A percentile compares a stretch with the other conserved stretches of the same genome.
Evolutionary conservation across 2,888 invertebrate genomes (phyloP).

Genomic region (Lepidocyrtoides sp.): DNA sequence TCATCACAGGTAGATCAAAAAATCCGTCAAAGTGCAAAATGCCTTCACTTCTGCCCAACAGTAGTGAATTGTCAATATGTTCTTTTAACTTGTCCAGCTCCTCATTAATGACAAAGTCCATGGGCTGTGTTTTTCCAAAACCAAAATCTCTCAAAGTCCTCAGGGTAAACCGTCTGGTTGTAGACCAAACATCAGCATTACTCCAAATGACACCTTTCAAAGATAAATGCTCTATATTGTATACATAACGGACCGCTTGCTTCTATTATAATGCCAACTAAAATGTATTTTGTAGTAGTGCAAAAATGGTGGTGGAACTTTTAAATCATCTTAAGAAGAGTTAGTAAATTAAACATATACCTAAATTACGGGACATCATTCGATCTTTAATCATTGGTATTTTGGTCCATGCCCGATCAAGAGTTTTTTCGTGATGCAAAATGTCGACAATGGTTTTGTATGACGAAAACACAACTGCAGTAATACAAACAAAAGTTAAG

Average conservation of each 20-base stretch:
- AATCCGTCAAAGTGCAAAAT: background rate
- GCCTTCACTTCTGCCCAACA: background rate
- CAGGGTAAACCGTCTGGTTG: slow-evolving; percentile 6
- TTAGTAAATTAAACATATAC: no score
- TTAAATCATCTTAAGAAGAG: no score
- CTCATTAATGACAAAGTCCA: slow-evolving; percentile 67
- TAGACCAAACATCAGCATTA: slow-evolving; percentile 22
- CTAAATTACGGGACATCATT: slow-evolving; percentile 14
- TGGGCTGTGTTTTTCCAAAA: slow-evolving; percentile 53
- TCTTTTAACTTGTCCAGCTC: slow-evolving; percentile 49
- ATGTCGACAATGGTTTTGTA: slow-evolving; percentile 13
- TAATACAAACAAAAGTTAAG: background rate
- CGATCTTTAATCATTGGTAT: background rate
- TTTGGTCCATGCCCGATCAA: background rate
- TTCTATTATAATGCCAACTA: no score
- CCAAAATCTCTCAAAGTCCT: slow-evolving; percentile 69
- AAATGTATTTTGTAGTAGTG: no score
- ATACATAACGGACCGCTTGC: no score
- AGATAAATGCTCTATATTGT: no score
- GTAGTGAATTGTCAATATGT: background rate
- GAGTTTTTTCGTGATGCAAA: slow-evolving; percentile 20
- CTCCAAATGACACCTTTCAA: slow-evolving; percentile 24
- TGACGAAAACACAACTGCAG: slow-evolving; percentile 28
- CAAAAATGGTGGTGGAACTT: no score
- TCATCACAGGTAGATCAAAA: slow-evolving; percentile 45